phyloP scores from a whole-genome alignment of 2,888 invertebrate genomes.

The Megastigmus dorsalis region DNA sequence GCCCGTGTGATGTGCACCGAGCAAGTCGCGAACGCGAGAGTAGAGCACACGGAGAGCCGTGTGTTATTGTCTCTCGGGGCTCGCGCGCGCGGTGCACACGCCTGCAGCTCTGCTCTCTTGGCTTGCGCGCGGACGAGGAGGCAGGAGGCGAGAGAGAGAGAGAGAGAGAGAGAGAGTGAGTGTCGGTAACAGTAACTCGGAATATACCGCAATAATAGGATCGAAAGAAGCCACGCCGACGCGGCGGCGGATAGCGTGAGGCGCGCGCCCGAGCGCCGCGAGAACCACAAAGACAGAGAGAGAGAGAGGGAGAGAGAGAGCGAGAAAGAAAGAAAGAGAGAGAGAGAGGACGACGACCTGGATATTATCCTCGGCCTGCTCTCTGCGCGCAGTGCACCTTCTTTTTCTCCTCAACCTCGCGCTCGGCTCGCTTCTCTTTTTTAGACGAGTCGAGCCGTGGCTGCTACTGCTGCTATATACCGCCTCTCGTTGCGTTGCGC shows the following conservation, averaged over 20 bases:
- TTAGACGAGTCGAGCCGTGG: no score
- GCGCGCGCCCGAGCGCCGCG: slow-evolving; percentile 34
- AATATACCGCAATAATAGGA: slow-evolving; percentile 55
- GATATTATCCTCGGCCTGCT: slow-evolving; percentile 34
- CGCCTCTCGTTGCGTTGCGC: no score
- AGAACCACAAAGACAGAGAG: neutral
- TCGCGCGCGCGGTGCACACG: no score
- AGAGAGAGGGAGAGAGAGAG: slow-evolving; percentile 1
- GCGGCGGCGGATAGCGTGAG: no score
- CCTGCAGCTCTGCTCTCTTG: no score
- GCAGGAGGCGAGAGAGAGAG: slow-evolving; percentile 8
- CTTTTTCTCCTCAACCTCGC: no score
- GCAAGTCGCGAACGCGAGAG: no score
- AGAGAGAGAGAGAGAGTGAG: neutral
- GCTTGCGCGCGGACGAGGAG: neutral
- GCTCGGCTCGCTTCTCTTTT: no score
- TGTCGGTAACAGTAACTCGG: slow-evolving; percentile 50
- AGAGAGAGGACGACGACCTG: slow-evolving; percentile 51
- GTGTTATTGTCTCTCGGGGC: neutral
- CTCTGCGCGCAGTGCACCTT: no score
- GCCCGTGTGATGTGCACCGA: no score
- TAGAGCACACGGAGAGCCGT: no score
- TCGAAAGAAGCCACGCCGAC: slow-evolving; percentile 45
- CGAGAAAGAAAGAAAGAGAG: slow-evolving; percentile 7
- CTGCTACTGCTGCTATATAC: no score